Base-by-base conservation (phyloP, 2,888 invertebrate species). In the Hirtodrosophila duncani region DNA sequence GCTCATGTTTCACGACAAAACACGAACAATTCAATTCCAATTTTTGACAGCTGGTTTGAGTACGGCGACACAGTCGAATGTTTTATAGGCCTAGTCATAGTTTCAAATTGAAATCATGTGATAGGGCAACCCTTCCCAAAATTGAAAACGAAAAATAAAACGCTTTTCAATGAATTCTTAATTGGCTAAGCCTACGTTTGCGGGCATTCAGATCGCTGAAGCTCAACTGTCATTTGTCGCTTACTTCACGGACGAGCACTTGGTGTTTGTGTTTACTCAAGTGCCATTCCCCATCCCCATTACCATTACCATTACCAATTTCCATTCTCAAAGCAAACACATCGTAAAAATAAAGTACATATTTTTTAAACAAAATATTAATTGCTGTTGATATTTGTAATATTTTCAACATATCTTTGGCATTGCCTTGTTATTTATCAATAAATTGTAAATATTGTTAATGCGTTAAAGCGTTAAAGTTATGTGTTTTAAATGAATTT, bases 401-500 rank as follows among this genome's bases (percentile, higher is more conserved):
- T 20, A 39, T 39, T 20, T 13, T n/a, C 18, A 8, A 13, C 24
- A 38, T 7, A 16, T 38, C 29, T 14, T 29, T 39, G n/a, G 7
- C 29, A 24, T 26, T 21, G 29, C n/a, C n/a, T n/a, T n/a, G n/a
- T n/a, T n/a, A n/a, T n/a, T 39, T 44, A 46, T 56, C 39, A 44
- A 3, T n/a, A 20, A 10, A 48, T 42, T 65, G 61, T 65, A 66
- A 64, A 64, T 48, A 60, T 36, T 66, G 66, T 53, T 66, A 64
- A 53, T 52, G 24, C 41, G 43, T 41, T 49, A 50, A 50, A 44
- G n/a, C 36, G 26, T 10, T 58, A 67, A 46, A 38, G 43, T 67
- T 70, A 80, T 75, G 72, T 39, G 20, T 67, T 79, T 72, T 72
- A 65, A 72, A 72, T 72, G 51, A 72, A 75, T 61, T 61, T 80